Conservation (phyloP, 2,888 invertebrate species). For the Coenonympha glycerion region DNA sequence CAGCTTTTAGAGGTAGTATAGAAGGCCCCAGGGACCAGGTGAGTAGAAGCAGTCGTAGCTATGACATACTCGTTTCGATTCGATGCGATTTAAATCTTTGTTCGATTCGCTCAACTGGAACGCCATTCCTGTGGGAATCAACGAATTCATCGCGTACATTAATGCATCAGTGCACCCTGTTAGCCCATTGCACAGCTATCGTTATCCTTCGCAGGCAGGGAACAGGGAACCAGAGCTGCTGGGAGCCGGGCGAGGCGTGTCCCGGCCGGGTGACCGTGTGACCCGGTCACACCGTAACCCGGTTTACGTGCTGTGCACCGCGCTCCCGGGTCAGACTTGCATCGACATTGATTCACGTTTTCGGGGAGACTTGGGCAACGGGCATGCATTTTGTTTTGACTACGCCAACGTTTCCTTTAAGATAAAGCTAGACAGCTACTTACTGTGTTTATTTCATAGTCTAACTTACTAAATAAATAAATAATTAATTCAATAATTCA, state of each 20-base stretch:
- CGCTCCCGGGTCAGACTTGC: slow-evolving; percentile 40
- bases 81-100: no score
- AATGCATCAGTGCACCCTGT: no score
- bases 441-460: no score
- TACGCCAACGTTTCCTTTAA: background rate
- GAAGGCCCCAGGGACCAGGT: no score
- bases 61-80: no score
- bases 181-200: slow-evolving; percentile 6
- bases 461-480: no score
- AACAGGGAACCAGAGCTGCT: background rate
- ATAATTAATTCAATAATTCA: no score
- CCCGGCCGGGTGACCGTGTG: slow-evolving; percentile 52
- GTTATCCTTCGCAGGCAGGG: slow-evolving; percentile 13
- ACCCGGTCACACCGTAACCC: slow-evolving; percentile 61
- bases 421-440: background rate
- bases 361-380: slow-evolving; percentile 6
- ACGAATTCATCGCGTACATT: no score
- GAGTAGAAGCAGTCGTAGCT: no score
- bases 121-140: no score
- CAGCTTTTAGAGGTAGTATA: no score
- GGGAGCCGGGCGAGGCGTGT: slow-evolving; percentile 31
- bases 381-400: background rate
- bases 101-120: no score
- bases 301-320: slow-evolving; percentile 44
- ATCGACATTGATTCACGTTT: slow-evolving; percentile 51